A percentile compares a stretch with the other conserved stretches of the same genome.
phyloP scores from a whole-genome alignment of 2,797 vertebrate genomes.

The Bradypodion pumilum region DNA sequence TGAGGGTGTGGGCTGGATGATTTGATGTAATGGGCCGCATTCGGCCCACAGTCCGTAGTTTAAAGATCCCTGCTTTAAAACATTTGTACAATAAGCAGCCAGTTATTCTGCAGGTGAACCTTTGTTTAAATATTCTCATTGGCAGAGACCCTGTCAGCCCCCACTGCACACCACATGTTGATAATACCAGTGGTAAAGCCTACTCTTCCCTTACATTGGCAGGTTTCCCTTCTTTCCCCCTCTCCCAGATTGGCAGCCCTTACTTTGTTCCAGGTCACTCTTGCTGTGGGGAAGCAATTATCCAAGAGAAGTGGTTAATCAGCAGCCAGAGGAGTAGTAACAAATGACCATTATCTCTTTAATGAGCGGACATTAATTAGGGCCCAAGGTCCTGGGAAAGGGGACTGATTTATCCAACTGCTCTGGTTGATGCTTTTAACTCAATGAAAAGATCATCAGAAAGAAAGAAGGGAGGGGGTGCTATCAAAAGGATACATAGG shows the following conservation, averaged over 20 bases:
- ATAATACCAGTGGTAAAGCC: background rate
- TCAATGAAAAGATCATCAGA: slow-evolving; percentile 56
- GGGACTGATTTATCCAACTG: slow-evolving; percentile 76
- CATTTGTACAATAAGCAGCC: background rate
- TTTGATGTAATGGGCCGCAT: too few relatives aligned
- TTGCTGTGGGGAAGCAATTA: background rate
- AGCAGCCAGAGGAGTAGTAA: slow-evolving; percentile 78
- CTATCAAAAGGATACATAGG: background rate
- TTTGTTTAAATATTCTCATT: background rate
- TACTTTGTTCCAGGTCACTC: background rate
- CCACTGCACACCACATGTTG: background rate
- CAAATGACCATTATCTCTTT: slow-evolving; percentile 87
- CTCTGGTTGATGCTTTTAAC: slow-evolving; percentile 38
- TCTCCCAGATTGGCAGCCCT: background rate
- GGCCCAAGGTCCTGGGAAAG: slow-evolving; percentile 83
- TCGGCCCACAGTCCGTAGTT: too few relatives aligned
- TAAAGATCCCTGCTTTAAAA: too few relatives aligned
- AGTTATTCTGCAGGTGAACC: background rate
- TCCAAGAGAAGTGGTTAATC: slow-evolving; percentile 82
- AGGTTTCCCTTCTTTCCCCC: background rate
- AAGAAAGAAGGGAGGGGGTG: background rate
- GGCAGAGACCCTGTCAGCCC: background rate
- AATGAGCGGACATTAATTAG: slow-evolving; percentile 91
- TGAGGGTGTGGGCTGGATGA: too few relatives aligned
- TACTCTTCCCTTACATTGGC: background rate